phyloP scores from a whole-genome alignment of 2,888 invertebrate species.

The Melanargia galathea region DNA sequence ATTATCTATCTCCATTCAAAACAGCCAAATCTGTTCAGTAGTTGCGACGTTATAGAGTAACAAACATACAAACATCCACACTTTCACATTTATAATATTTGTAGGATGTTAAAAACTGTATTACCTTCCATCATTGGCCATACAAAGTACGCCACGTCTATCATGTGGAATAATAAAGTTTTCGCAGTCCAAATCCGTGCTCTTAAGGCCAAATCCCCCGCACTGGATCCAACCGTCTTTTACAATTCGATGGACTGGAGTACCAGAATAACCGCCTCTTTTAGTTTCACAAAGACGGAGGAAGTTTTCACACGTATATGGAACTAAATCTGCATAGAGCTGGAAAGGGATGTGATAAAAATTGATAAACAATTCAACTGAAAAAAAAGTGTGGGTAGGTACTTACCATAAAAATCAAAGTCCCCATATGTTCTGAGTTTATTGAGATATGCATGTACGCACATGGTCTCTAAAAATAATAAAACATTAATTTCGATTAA shows the following conservation, averaged over 20 bases:
- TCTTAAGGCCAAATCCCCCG: slow-evolving; percentile 78
- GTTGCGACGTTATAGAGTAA: too few relatives aligned
- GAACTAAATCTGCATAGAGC: slow-evolving; percentile 83
- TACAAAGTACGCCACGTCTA: slow-evolving; percentile 86
- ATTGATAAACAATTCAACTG: too few relatives aligned
- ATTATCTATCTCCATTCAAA: too few relatives aligned
- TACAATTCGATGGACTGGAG: slow-evolving; percentile 85
- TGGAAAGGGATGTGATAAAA: slow-evolving; percentile 52
- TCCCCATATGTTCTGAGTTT: slow-evolving; percentile 68
- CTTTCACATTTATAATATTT: too few relatives aligned
- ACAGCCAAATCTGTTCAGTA: too few relatives aligned
- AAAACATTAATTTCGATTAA: slow-evolving; percentile 50
- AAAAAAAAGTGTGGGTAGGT: background rate
- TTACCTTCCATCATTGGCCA: slow-evolving; percentile 85
- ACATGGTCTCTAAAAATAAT: slow-evolving; percentile 79
- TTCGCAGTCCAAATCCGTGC: slow-evolving; percentile 81
- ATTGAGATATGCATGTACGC: slow-evolving; percentile 81
- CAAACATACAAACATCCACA: too few relatives aligned
- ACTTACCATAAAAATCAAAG: slow-evolving; percentile 83
- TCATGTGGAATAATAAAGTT: slow-evolving; percentile 85
- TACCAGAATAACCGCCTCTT: slow-evolving; percentile 77
- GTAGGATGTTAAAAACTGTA: background rate
- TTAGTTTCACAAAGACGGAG: slow-evolving; percentile 75
- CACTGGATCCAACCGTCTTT: slow-evolving; percentile 88
- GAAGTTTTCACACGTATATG: slow-evolving; percentile 82